Base-by-base conservation (phyloP, 2,113 vertebrate genomes). In the Zingel zingel region DNA sequence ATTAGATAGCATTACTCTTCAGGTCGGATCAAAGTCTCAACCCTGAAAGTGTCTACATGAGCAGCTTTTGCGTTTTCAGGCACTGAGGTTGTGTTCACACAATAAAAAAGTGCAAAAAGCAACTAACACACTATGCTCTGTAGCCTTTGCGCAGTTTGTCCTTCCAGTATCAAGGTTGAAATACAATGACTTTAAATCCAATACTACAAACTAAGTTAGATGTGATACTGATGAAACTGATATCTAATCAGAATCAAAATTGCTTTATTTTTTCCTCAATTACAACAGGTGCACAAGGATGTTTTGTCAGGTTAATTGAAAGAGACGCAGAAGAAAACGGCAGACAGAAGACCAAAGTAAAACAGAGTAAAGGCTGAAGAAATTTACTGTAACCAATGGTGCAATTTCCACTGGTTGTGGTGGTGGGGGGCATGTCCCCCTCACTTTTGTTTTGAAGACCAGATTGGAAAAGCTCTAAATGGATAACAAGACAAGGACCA, bases 1-100 rank as follows among this genome's bases (percentile, higher is more conserved):
- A 79, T 79, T 68, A 77, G 88, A 86, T 87, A 83, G 57, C 84
- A 79, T 79, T 71, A 77, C 21, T 80, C 87, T 67, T 82, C 65
- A 81, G 66, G 69, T 68, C 53, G 54, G 58, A 77, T 88, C 80
- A 83, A 83, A 86, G 77, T 43, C 25, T 25, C 48, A 47, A 27
- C 39, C 64, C 78, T 85, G 70, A 13, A 77, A 77, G 51, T 54
- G 75, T 64, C 54, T 61, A 43, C 72, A 48, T 45, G 59, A 86
- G 67, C 63, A 53, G 68, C 45, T 61, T 83, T 74, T 82, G 56
- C 70, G 74, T 77, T 79, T 79, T 53, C 3, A 81, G n/a, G 63
- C 74, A 30, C 61, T 19, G 39, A 39, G 63, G 48, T 43, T 79
- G 64, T 71, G 75, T 83, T 86, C 25, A 64, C 65, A 78, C 19